Evolutionary conservation across 1,140 invertebrate species (phyloP), one percentile per base, ranked within the genome.

Genomic region (Drosophila rufa): DNA sequence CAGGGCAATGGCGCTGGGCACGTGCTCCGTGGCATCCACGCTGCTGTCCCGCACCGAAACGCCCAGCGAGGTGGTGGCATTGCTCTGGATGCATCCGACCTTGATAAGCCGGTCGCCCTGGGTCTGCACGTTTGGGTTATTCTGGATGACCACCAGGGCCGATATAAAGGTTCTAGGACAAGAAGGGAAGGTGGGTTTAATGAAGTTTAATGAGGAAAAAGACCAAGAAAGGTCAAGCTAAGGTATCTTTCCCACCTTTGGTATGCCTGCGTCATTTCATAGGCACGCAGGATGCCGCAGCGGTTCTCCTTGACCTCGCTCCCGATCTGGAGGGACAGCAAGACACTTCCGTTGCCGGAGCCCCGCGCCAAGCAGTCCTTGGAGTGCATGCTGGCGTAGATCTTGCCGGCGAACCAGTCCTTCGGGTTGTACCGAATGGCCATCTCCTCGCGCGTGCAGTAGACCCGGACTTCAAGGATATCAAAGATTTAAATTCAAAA

Each of bases 51-150:
- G 36, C 0, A 45, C 80, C 8, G 43, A 27, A 8, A 65, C 43
- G 2, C 57, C 71, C 43, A 79, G 33, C 14, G 74, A 53, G 5
- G 69, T 43, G 6, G 84, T 82, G 14, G 89, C 79, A 27, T 92
- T 89, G 58, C 90, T 92, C 36, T 94, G 93, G 12, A 94, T 95
- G 74, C 95, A 96, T 1, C 95, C 95, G 5, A 95, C 94, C 66
- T 95, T 95, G 53, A 96, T 94, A 79, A 95, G 93, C 17, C 95
- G 93, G 90, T 96, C 95, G 0, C 94, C 95, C 71, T 95, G 95
- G 6, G 95, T 95, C 89, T 95, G 95, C 46, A 96, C 94, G 59
- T 95, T 94, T 0, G 94, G 93, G 85, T 95, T 95, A 90, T 95
- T 95, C 85, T 95, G 95, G n/a, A 96, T 93, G 83, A 96, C 94